Evolutionary conservation across 2,888 invertebrate species (phyloP).

Genomic region (Pasiphila rectangulata): DNA sequence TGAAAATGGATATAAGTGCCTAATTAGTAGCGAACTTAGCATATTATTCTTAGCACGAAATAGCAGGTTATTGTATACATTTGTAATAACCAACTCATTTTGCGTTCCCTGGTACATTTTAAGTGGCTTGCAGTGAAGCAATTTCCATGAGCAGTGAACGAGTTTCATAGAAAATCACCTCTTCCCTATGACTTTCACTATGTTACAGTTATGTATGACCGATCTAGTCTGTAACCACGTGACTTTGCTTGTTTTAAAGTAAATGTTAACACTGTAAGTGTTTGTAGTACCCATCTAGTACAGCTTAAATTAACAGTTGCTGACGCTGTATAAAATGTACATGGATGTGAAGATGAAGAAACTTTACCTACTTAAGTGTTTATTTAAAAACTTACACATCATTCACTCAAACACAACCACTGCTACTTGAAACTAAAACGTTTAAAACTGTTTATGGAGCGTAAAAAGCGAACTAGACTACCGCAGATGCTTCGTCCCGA

Average conservation of each 20-base stretch:
- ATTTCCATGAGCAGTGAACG: constrained; percentile 33
- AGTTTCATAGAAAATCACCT: constrained; percentile 29
- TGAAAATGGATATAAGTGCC: no score
- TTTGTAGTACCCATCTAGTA: no score
- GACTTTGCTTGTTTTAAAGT: neutral
- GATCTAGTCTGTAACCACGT: neutral
- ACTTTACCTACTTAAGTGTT: no score
- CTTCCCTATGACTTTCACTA: constrained; percentile 20
- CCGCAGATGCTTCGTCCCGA: constrained; percentile 12
- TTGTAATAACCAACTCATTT: no score
- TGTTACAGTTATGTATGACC: neutral
- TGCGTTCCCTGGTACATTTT: neutral
- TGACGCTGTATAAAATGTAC: no score
- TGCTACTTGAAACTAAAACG: constrained; percentile 14
- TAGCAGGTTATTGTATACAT: no score
- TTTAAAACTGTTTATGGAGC: constrained; percentile 21
- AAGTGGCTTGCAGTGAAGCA: neutral
- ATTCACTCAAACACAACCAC: constrained; percentile 16
- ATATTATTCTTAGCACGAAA: no score
- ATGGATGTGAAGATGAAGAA: no score
- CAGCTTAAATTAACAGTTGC: no score
- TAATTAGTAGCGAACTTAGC: no score
- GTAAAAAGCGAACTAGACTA: constrained; percentile 20
- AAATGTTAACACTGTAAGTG: neutral
- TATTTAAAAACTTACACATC: constrained; percentile 16